These are phyloP conservation scores for Anoplopoma fimbria DNA, from an alignment of 2,113 vertebrate genomes.

Conservation along the genomic window DNA sequence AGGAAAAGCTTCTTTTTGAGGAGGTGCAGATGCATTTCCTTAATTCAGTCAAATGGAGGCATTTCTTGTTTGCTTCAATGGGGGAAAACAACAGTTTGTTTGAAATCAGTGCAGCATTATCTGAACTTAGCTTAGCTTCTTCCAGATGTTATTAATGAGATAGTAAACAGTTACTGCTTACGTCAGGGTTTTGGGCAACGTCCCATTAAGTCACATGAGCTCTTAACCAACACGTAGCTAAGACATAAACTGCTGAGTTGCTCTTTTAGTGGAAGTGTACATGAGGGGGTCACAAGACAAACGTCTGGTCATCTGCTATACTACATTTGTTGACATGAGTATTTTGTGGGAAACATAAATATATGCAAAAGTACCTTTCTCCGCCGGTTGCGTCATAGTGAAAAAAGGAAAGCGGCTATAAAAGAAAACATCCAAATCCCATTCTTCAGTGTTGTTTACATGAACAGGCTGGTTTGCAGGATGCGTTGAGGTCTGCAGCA, in stretches of 20 bases:
- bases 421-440: background rate
- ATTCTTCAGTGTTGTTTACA: constrained; percentile 57
- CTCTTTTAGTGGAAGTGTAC: background rate
- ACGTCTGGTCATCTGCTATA: background rate
- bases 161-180: background rate
- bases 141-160: background rate
- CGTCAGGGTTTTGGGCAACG: background rate
- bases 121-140: background rate
- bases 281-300: background rate
- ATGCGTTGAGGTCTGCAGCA: background rate
- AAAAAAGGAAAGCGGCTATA: background rate
- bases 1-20: background rate
- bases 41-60: background rate
- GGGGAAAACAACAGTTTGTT: background rate
- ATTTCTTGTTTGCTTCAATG: background rate
- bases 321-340: no score
- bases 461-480: background rate
- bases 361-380: constrained; percentile 65
- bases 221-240: background rate
- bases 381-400: constrained; percentile 73
- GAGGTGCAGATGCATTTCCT: background rate
- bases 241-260: constrained; percentile 50
- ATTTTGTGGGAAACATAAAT: background rate
- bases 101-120: background rate
- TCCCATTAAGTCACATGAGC: constrained; percentile 26